Evolutionary conservation across 2,797 vertebrate species (phyloP).

Genomic region (Bucorvus abyssinicus): DNA sequence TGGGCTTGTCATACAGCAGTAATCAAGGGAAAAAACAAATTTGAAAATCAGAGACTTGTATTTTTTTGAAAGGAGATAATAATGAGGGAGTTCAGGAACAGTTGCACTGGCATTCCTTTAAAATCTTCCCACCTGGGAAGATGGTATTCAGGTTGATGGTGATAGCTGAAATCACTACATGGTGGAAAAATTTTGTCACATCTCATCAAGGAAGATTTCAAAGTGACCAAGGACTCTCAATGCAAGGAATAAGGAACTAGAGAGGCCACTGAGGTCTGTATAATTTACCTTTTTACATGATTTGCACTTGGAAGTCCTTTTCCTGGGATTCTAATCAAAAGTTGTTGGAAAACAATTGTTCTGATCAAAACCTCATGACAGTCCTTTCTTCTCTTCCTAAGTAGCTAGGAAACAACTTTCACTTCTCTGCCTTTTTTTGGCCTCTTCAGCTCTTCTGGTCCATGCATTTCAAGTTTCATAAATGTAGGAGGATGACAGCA

Average conservation of each 20-base stretch:
- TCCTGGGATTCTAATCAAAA: background rate
- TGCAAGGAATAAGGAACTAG: background rate
- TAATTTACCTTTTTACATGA: background rate
- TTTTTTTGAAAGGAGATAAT: background rate
- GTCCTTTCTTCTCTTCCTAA: background rate
- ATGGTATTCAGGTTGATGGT: background rate
- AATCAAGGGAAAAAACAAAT: background rate
- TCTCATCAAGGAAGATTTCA: background rate
- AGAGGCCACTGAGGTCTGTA: background rate
- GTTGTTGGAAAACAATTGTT: background rate
- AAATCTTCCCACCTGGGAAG: background rate
- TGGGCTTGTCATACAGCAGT: background rate
- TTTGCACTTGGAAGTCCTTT: background rate
- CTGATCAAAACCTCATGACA: background rate
- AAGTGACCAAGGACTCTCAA: background rate
- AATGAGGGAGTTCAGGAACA: background rate
- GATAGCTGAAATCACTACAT: background rate
- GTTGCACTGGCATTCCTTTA: background rate
- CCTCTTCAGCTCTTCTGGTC: background rate
- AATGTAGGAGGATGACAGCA: background rate
- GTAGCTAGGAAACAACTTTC: background rate
- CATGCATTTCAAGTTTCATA: background rate
- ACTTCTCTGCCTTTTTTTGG: background rate
- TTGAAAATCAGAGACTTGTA: background rate
- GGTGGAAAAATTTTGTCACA: background rate